Evolutionary conservation across 2,797 vertebrate genomes (phyloP), one percentile per base, ranked within the genome.

Genomic region (Potorous gilbertii): DNA sequence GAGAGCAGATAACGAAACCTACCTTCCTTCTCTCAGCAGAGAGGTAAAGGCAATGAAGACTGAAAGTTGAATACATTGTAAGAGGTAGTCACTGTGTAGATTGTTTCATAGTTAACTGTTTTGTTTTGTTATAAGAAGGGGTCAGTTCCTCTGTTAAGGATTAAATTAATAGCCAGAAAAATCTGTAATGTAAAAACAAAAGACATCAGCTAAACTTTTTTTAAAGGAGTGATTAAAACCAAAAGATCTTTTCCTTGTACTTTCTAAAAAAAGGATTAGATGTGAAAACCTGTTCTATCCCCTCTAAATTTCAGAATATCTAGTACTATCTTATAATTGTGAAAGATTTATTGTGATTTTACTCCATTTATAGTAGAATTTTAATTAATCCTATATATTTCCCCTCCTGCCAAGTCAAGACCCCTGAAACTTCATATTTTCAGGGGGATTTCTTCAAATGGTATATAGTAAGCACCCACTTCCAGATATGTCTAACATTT

Each of bases 321-420:
- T 50, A 87, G 40, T 87, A 50, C 94, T 28, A 94, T 87, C 92
- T 34, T 93, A 55, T 95, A 92, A 90, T 92, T 95, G 94, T 57
- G 93, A 18, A 92, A 29, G 21, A 87, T 90, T 27, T 94, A n/a
- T 95, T 55, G 90, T 96, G 55, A 94, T 46, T 46, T 87, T 87
- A 28, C 24, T 87, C 74, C 74, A 50, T 87, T 93, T 92, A 92
- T 87, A 89, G 74, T 54, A 40, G n/a, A 94, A 92, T 28, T 92
- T 27, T 90, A 93, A 92, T 92, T 96, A 95, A 96, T 92, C 95
- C 74, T 95, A 31, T 95, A 34, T 90, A 62, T 94, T 94, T 94
- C 92, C n/a, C 28, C 40, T 52, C 16, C 52, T 96, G 92, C 96
- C 66, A 95, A 55, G 90, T 28, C 50, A 95, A 93, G 94, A 54